Evolutionary conservation across 2,888 invertebrate species (phyloP).

Genomic region (Hoplodrina ambigua): DNA sequence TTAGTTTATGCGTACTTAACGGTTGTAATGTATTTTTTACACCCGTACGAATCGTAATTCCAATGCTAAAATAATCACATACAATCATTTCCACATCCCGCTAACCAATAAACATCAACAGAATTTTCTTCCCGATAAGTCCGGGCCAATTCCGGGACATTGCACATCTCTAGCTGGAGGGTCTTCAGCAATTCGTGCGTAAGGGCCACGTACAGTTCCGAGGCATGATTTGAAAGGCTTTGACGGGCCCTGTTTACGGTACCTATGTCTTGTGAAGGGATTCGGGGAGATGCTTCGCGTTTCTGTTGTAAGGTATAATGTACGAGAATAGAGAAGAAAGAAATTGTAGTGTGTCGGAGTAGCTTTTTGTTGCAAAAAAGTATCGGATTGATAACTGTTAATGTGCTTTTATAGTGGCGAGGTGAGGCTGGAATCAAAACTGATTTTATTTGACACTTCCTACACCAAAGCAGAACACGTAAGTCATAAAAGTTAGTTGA

Average conservation of each 20-base stretch:
- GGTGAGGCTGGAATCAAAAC: no score
- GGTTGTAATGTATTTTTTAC: no score
- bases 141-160: conserved; percentile 37
- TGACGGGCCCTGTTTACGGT: conserved; percentile 57
- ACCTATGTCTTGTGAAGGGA: conserved; percentile 38
- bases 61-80: no score
- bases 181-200: conserved; percentile 65
- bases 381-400: no score
- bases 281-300: conserved; percentile 23
- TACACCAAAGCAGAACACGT: no score
- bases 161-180: conserved; percentile 59
- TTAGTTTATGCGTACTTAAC: no score
- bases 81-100: not conserved
- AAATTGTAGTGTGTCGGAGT: not conserved
- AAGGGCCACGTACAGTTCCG: conserved; percentile 58
- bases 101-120: conserved; percentile 8
- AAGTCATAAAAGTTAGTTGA: no score
- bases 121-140: conserved; percentile 20
- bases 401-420: no score
- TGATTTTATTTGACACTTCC: no score
- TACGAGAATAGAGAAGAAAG: not conserved
- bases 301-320: conserved; percentile 21
- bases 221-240: conserved; percentile 66
- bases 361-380: not conserved
- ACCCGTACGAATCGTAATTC: no score